Conservation (phyloP, 1,140 invertebrate species). For the Cataglyphis hispanica region DNA sequence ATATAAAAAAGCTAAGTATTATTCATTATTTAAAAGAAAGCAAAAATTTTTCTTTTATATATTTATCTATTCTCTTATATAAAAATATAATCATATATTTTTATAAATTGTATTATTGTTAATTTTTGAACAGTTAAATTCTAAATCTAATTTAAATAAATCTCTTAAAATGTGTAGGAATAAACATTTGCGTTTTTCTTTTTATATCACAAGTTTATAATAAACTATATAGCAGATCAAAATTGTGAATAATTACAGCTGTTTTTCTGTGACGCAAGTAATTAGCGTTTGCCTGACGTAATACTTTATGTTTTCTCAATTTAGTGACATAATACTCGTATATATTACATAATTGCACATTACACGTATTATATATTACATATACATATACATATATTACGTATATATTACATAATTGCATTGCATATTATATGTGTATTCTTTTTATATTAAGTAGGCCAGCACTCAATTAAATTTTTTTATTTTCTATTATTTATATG, state of each 20-base stretch:
- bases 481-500: slow-evolving; percentile 11
- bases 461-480: background rate
- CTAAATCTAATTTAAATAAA: background rate
- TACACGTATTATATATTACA: background rate
- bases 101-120: background rate
- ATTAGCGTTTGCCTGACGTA: slow-evolving; percentile 28
- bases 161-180: background rate
- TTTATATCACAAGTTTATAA: background rate
- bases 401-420: background rate
- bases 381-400: too few relatives aligned
- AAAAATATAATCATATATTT: background rate
- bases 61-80: background rate
- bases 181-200: background rate
- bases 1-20: background rate
- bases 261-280: slow-evolving; percentile 37
- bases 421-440: background rate
- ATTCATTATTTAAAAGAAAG: background rate
- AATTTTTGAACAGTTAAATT: background rate
- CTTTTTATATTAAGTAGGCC: background rate
- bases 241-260: background rate
- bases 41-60: background rate
- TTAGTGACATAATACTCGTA: slow-evolving; percentile 39
- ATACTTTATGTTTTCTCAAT: slow-evolving; percentile 33
- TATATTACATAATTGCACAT: slow-evolving; percentile 25
- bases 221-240: background rate